phyloP scores from a whole-genome alignment of 2,113 vertebrate genomes.

The Myiagra hebetior region DNA sequence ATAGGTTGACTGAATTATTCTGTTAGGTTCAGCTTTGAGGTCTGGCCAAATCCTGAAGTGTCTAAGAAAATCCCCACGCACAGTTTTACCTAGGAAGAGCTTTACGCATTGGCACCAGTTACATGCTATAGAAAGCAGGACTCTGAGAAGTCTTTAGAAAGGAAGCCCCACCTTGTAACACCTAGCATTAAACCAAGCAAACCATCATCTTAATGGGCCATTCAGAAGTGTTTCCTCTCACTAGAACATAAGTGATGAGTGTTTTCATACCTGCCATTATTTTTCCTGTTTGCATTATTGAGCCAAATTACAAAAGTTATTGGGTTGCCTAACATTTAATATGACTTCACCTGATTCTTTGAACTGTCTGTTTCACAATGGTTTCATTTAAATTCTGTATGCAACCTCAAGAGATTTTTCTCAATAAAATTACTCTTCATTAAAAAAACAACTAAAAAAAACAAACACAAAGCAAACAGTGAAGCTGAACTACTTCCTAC shows the following conservation, averaged over 20 bases:
- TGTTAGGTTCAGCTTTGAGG: neutral
- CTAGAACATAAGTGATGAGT: neutral
- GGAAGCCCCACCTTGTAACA: neutral
- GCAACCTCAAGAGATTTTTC: slow-evolving; percentile 8
- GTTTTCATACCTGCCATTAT: neutral
- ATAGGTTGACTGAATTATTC: neutral
- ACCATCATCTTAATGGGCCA: neutral
- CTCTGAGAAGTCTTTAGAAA: neutral
- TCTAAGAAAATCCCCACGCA: neutral
- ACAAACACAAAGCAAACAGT: neutral
- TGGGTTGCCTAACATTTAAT: slow-evolving; percentile 23
- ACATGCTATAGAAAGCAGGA: neutral
- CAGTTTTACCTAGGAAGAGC: neutral
- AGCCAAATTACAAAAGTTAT: slow-evolving; percentile 20
- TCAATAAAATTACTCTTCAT: slow-evolving; percentile 20
- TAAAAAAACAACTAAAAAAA: neutral
- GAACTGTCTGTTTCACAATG: neutral
- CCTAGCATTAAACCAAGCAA: neutral
- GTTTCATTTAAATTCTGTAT: slow-evolving; percentile 4
- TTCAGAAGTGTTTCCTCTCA: neutral
- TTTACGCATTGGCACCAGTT: neutral
- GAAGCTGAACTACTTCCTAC: neutral
- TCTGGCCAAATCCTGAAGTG: neutral
- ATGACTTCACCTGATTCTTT: slow-evolving; percentile 14
- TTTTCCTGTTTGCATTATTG: slow-evolving; percentile 36